phyloP scores from a whole-genome alignment of 2,113 vertebrate species.

The Progne subis region DNA sequence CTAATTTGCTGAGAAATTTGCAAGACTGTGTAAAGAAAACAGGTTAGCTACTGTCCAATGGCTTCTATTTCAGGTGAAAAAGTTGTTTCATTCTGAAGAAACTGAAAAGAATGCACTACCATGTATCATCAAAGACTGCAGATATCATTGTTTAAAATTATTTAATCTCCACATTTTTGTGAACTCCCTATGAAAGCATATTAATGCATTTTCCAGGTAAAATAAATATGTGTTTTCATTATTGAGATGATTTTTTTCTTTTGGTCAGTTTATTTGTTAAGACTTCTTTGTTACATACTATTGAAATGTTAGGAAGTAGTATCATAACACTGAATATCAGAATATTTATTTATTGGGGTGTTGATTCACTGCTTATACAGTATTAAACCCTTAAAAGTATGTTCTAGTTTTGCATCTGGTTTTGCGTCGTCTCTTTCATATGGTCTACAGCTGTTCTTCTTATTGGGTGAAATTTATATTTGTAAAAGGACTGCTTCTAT shows the following conservation, averaged over 20 bases:
- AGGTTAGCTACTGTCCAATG: constrained; percentile 31
- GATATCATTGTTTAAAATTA: not conserved
- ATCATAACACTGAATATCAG: not conserved
- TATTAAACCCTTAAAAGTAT: not conserved
- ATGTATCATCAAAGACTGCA: not conserved
- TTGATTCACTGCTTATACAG: not conserved
- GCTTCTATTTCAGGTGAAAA: constrained; percentile 31
- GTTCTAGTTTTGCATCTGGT: not conserved
- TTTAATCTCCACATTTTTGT: not conserved
- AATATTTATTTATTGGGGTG: not conserved
- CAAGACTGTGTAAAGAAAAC: not conserved
- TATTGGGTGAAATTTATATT: not conserved
- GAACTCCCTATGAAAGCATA: not conserved
- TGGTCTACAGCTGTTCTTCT: not conserved
- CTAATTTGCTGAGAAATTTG: not conserved
- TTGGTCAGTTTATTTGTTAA: not conserved
- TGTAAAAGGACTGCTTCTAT: not conserved
- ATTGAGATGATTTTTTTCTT: accelerated
- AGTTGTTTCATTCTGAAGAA: not conserved
- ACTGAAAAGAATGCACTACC: not conserved
- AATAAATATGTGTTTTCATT: not conserved
- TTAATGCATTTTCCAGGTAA: not conserved
- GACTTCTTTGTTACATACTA: not conserved
- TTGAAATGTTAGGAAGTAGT: not conserved
- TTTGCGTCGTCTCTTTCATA: not conserved